A percentile compares a stretch with the other conserved stretches of the same genome.
Evolutionary conservation across 2,113 vertebrate genomes (phyloP).

Genomic region (Hippopotamus amphibius): DNA sequence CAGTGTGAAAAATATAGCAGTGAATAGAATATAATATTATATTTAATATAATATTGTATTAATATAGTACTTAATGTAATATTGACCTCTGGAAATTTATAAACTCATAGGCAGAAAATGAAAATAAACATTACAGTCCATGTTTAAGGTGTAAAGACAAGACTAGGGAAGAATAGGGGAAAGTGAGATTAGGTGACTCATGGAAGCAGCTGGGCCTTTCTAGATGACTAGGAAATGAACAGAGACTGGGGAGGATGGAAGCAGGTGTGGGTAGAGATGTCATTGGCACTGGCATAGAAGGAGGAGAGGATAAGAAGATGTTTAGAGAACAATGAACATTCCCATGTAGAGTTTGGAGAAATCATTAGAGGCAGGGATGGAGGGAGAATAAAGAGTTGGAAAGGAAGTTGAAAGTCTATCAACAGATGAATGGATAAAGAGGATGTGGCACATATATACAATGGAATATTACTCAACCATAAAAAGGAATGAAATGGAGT

Average conservation of each 20-base stretch:
- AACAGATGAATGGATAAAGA: too few relatives aligned
- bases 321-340: not conserved
- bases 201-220: not conserved
- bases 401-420: not conserved
- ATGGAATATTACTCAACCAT: too few relatives aligned
- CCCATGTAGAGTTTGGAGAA: not conserved
- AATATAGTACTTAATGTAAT: not conserved
- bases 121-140: constrained; percentile 1
- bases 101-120: not conserved
- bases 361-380: not conserved
- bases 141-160: not conserved
- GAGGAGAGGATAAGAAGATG: not conserved
- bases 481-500: too few relatives aligned
- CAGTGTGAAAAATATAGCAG: not conserved
- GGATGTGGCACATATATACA: too few relatives aligned
- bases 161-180: not conserved
- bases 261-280: not conserved
- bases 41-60: not conserved
- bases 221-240: not conserved
- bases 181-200: not conserved
- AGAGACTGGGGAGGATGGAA: not conserved
- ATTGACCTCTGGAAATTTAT: constrained; percentile 26
- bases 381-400: not conserved
- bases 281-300: not conserved
- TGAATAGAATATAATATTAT: not conserved